Base-by-base conservation (phyloP, 2,113 vertebrate genomes). In the Microtus richardsoni region DNA sequence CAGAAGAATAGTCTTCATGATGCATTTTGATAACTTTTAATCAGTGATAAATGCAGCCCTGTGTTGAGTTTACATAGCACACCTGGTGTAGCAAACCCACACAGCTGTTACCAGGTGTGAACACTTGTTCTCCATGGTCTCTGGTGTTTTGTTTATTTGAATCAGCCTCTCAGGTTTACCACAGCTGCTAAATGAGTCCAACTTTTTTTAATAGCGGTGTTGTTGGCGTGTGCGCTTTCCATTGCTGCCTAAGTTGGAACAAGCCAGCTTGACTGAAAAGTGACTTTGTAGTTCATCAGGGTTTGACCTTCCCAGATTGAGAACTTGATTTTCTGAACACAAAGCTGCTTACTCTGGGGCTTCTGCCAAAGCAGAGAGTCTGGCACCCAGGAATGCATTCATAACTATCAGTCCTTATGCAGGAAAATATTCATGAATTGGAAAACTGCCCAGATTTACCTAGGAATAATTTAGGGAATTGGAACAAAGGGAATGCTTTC, bases 51-150 rank as follows among this genome's bases (percentile, higher is more conserved):
- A 97, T 94, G 93, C 71, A 39, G 24, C 39, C 0, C 10, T 21
- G 74, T 52, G 78, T 7, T 66, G 94, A 21, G 68, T 95, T 93
- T 97, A 78, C 83, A 68, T 4, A 91, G 86, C 93, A 91, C 95
- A 97, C 94, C 97, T 96, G 97, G 96, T 49, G 2, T 39, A 36
- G 19, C 78, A 84, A 77, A 73, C 41, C 1, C 92, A 88, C 95
- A 68, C 97, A 97, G 95, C 96, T 97, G 97, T 88, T 80, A 79
- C 91, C 97, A 97, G 95, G 91, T 91, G 94, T 73, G 86, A 97
- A 95, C 95, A 95, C 92, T 91, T 96, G 95, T 95, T 97, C 84
- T 91, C 92, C 58, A 62, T 70, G 24, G 19, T 80, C 26, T 19
- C 52, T 36, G 73, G n/a, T 21, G 0, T 84, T 93, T 91, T 89